Evolutionary conservation across 2,888 invertebrate genomes (phyloP).

Genomic region (Caenorhabditis japonica): DNA sequence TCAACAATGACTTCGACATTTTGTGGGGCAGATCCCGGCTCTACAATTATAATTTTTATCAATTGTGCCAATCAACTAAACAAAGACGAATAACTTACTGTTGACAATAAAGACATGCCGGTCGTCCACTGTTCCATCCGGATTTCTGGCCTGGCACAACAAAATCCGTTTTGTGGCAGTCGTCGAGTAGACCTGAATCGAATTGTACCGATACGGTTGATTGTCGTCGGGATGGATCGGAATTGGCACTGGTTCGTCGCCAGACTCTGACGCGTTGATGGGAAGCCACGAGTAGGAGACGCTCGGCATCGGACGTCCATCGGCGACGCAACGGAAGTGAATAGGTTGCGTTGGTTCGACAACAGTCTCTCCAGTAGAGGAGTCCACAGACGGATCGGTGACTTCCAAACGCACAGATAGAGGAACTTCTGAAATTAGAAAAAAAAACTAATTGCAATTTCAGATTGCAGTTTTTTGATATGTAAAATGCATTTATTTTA

Average conservation of each 20-base stretch:
- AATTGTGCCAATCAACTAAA: background rate
- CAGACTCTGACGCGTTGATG: conserved; percentile 67
- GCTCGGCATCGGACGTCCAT: conserved; percentile 75
- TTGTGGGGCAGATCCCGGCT: conserved; percentile 74
- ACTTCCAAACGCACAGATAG: conserved; percentile 71
- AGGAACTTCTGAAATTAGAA: conserved; percentile 70
- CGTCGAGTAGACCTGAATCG: conserved; percentile 71
- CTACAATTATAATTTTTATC: conserved; percentile 45
- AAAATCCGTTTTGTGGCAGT: conserved; percentile 70
- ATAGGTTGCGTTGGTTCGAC: conserved; percentile 74
- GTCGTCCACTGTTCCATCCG: conserved; percentile 73
- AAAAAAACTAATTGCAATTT: no score
- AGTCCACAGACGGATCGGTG: conserved; percentile 63
- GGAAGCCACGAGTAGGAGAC: conserved; percentile 76
- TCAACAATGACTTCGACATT: conserved; percentile 71
- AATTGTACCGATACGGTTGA: conserved; percentile 70
- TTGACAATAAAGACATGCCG: conserved; percentile 70
- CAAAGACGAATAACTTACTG: conserved; percentile 56
- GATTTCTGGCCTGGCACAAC: conserved; percentile 75
- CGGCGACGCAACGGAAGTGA: conserved; percentile 75
- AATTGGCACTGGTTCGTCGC: conserved; percentile 73
- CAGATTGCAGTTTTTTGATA: no score
- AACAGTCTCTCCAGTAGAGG: conserved; percentile 61
- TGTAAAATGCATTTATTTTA: no score
- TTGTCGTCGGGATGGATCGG: conserved; percentile 61